phyloP scores from a whole-genome alignment of 2,113 vertebrate species.

The Muntiacus reevesi region DNA sequence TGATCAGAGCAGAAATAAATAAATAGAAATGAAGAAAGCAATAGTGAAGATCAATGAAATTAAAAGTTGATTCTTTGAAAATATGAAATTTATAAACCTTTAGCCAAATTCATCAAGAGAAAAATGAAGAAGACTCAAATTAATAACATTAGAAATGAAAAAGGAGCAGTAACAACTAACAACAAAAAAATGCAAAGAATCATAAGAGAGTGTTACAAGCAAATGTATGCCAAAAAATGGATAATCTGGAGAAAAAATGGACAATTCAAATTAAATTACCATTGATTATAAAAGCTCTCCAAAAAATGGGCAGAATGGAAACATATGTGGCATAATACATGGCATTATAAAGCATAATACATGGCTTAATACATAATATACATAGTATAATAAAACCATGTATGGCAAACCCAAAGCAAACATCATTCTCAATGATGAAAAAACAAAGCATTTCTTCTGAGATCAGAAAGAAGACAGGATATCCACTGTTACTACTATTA shows the following conservation, averaged over 20 bases:
- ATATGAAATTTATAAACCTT: not conserved
- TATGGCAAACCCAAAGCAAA: not conserved
- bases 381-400: not conserved
- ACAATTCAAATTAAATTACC: not conserved
- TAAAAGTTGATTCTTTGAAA: not conserved
- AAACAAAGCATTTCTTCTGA: not conserved
- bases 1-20: not conserved
- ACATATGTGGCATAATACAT: not conserved
- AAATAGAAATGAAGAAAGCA: not conserved
- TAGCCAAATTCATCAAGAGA: not conserved
- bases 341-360: not conserved
- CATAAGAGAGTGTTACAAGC: not conserved
- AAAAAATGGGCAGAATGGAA: not conserved
- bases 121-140: not conserved
- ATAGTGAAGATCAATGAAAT: not conserved
- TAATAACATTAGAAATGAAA: not conserved
- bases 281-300: not conserved
- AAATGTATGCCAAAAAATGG: not conserved
- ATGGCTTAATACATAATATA: not conserved
- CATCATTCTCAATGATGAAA: not conserved
- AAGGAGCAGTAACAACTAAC: not conserved
- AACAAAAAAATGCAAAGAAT: not conserved
- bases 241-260: accelerated
- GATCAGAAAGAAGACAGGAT: not conserved
- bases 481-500: not conserved